Evolutionary conservation across 2,113 vertebrate species (phyloP).

Genomic region (Microcebus murinus): DNA sequence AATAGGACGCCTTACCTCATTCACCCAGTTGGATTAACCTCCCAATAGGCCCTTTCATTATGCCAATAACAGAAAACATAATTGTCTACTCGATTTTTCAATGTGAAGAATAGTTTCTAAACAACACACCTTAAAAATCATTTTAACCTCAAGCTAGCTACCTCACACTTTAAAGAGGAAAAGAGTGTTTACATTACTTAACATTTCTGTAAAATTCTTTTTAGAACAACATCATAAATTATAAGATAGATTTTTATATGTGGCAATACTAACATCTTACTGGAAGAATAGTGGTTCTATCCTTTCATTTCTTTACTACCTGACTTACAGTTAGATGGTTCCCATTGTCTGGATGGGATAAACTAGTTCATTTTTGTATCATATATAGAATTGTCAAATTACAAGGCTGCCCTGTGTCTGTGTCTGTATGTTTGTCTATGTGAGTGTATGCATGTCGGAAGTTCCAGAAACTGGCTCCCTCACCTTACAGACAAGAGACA

Average conservation of each 20-base stretch:
- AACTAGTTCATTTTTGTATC: background rate
- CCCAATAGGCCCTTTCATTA: background rate
- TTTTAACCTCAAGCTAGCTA: conserved; percentile 11
- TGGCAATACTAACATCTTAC: background rate
- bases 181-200: background rate
- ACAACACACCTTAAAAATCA: conserved; percentile 34
- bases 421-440: too few relatives aligned
- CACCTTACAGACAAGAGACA: background rate
- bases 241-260: background rate
- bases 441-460: background rate
- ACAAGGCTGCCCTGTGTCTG: background rate
- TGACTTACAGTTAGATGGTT: background rate
- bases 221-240: background rate
- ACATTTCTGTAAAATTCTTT: background rate
- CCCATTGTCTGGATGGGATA: background rate
- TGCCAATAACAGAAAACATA: background rate
- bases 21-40: background rate
- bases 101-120: conserved; percentile 42
- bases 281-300: background rate
- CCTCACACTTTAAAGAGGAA: background rate
- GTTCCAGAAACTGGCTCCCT: background rate
- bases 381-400: background rate
- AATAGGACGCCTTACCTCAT: background rate
- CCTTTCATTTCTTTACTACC: background rate
- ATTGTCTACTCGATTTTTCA: conserved; percentile 18